Percentiles rank a stretch among this genome's conserved stretches.
These are phyloP conservation scores for Mus musculus DNA, from an alignment of 2,113 vertebrate species.

Conservation along the genomic window DNA sequence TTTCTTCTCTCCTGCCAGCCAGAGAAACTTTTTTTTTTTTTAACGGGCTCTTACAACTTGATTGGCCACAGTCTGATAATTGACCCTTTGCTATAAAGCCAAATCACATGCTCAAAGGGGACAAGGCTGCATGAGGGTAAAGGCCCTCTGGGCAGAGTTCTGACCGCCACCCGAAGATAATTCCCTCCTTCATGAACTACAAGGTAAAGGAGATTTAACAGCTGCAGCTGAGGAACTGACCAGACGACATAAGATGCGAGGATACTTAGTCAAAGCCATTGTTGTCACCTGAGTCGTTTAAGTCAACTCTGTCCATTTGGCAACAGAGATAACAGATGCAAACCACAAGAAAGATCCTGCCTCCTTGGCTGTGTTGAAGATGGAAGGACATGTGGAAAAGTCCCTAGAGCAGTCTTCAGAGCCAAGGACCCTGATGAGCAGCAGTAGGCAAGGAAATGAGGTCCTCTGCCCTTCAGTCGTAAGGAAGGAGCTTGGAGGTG, in stretches of 20 bases:
- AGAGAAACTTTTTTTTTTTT: background rate
- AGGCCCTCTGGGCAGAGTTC: background rate
- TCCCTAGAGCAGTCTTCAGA: background rate
- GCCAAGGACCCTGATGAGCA: background rate
- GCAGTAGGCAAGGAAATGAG: background rate
- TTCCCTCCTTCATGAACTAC: background rate
- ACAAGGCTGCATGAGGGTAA: background rate
- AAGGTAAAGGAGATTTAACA: background rate
- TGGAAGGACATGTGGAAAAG: background rate
- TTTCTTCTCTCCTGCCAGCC: background rate
- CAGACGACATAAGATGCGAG: background rate
- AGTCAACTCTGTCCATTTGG: background rate
- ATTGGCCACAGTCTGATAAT: background rate
- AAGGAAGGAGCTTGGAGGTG: slow-evolving; percentile 5
- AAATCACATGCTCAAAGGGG: background rate
- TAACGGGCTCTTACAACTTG: background rate
- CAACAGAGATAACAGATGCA: background rate
- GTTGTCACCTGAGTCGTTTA: background rate
- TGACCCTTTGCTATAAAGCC: background rate
- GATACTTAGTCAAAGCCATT: background rate
- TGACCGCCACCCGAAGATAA: background rate
- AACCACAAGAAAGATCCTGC: background rate
- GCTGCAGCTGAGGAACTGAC: background rate
- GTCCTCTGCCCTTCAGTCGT: background rate
- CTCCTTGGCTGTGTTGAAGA: background rate